Conservation (phyloP, 2,888 invertebrate genomes). For the Drosophila neutralis region DNA sequence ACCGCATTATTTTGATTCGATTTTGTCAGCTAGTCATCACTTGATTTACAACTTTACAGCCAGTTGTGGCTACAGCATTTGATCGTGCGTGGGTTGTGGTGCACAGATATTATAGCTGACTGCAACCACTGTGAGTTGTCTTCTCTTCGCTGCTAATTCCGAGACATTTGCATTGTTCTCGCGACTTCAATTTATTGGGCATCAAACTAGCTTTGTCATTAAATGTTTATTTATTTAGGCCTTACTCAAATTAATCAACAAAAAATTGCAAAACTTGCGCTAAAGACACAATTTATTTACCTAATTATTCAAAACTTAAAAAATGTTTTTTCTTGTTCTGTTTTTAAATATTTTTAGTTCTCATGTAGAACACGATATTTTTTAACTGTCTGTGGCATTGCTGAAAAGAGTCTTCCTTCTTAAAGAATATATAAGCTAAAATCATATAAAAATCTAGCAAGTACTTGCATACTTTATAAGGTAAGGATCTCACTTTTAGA, state of each 20-base stretch:
- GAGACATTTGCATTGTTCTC: background rate
- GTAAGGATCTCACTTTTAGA: background rate
- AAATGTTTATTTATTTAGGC: background rate
- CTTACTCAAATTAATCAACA: background rate
- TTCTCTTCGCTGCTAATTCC: background rate
- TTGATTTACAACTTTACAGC: background rate
- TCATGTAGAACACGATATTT: background rate
- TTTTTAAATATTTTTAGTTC: background rate
- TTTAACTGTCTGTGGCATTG: background rate
- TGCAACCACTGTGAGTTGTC: background rate
- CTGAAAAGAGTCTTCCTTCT: background rate
- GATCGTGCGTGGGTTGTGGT: background rate
- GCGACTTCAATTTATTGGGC: background rate
- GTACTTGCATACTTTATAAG: background rate
- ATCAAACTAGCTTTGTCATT: background rate
- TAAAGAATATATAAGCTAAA: background rate
- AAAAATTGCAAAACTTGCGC: background rate
- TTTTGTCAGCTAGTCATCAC: constrained; percentile 23
- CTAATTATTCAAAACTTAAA: background rate
- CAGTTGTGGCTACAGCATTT: background rate
- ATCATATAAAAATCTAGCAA: background rate
- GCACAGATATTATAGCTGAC: background rate
- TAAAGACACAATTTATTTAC: background rate
- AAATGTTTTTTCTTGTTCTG: rapidly evolving
- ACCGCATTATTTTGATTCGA: constrained; percentile 49